A percentile compares a stretch with the other conserved stretches of the same genome.
phyloP scores from a whole-genome alignment of 2,888 invertebrate species.

The Leptopilina syphax region DNA sequence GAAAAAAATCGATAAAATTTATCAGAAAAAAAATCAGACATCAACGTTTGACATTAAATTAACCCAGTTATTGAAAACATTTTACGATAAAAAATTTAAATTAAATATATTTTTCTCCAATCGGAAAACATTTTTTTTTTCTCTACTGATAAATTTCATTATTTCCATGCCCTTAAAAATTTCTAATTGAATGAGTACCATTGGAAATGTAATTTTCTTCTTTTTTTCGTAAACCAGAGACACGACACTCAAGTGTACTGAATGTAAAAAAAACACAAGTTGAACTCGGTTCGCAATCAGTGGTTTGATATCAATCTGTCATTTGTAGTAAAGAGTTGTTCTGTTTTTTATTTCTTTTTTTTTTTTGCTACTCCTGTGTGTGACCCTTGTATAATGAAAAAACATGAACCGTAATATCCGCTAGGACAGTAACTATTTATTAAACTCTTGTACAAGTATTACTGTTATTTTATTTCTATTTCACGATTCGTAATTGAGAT shows the following conservation, averaged over 20 bases:
- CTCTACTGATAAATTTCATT: neutral
- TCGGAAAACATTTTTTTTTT: neutral
- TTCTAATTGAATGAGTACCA: neutral
- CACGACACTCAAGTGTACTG: constrained; percentile 18
- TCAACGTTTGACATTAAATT: constrained; percentile 11
- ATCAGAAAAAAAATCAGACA: neutral
- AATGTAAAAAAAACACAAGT: neutral
- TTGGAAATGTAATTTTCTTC: constrained; percentile 19
- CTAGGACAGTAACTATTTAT: constrained; percentile 3
- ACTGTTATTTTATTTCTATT: constrained; percentile 18
- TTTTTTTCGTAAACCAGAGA: neutral
- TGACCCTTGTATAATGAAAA: constrained; percentile 1
- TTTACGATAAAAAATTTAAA: neutral
- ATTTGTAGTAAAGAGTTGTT: neutral
- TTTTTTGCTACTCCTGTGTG: neutral
- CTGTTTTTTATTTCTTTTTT: neutral
- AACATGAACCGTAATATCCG: constrained; percentile 31
- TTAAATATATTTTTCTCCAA: neutral
- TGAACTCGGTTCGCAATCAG: constrained; percentile 5
- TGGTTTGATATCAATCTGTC: constrained; percentile 37
- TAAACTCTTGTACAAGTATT: neutral
- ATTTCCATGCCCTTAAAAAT: neutral
- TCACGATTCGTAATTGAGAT: constrained; percentile 27
- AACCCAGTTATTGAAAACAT: neutral
- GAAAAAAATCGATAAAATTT: too few species aligned